Evolutionary conservation across 2,113 vertebrate genomes (phyloP).

Genomic region (Callaeas wilsoni): DNA sequence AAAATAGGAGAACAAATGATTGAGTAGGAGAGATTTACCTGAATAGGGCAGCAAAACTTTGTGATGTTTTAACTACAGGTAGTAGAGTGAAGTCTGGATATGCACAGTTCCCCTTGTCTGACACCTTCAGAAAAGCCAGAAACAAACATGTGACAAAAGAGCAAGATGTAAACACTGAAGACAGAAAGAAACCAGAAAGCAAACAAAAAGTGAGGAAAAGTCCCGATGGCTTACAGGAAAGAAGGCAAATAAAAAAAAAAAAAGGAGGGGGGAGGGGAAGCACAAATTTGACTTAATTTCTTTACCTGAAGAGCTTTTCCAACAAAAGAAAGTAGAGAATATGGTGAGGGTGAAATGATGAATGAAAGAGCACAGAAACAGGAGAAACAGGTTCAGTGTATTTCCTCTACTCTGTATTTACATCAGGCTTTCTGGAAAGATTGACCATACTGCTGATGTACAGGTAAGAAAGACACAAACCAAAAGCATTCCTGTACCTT

Average conservation of each 20-base stretch:
- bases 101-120: background rate
- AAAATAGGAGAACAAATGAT: background rate
- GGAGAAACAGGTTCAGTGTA: background rate
- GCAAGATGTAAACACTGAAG: background rate
- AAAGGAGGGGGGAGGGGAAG: rapidly evolving
- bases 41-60: background rate
- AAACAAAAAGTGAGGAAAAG: background rate
- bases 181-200: background rate
- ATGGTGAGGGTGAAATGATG: background rate
- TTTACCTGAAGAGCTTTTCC: background rate
- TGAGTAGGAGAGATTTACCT: background rate
- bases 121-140: background rate
- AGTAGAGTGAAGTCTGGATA: background rate
- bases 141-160: background rate
- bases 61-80: background rate
- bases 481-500: background rate
- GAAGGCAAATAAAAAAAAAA: background rate
- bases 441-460: background rate
- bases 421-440: background rate
- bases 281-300: background rate
- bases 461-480: background rate
- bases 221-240: background rate
- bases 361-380: background rate
- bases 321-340: background rate
- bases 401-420: background rate